Percentiles rank a stretch among this genome's conserved stretches.
These are phyloP conservation scores for Mormyrus proboscirostris DNA, from an alignment of 2,797 vertebrate genomes.

Conservation along the genomic window DNA sequence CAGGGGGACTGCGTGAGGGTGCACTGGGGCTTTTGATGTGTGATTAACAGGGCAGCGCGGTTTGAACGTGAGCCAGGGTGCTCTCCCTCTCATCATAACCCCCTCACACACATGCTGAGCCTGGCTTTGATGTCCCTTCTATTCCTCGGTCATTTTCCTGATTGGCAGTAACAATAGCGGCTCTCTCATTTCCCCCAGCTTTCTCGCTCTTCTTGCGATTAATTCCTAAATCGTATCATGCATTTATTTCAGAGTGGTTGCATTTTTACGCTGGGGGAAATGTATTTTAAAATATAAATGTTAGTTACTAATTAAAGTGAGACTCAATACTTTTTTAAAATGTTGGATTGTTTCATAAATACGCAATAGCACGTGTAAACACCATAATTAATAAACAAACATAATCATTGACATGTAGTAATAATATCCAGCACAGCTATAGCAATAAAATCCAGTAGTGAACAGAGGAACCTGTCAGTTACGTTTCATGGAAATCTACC, in stretches of 20 bases:
- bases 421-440: background rate
- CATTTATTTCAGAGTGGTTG: background rate
- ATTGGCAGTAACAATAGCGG: background rate
- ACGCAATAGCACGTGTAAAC: background rate
- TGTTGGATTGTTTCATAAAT: background rate
- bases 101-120: conserved; percentile 37
- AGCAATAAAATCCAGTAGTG: background rate
- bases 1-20: background rate
- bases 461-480: background rate
- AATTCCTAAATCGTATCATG: conserved; percentile 6
- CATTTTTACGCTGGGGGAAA: background rate
- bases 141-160: background rate
- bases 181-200: background rate
- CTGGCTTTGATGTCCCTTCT: conserved; percentile 19
- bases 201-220: background rate
- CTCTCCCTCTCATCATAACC: conserved; percentile 29
- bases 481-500: background rate
- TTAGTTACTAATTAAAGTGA: background rate
- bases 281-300: background rate
- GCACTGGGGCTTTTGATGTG: conserved; percentile 45
- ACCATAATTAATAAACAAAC: background rate
- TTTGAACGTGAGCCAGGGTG: conserved; percentile 47
- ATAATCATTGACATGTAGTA: background rate
- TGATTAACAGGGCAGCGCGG: conserved; percentile 50
- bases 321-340: background rate